phyloP scores from a whole-genome alignment of 37 sponge, comb jelly and placozoan species.

The Spongilla lacustris region DNA sequence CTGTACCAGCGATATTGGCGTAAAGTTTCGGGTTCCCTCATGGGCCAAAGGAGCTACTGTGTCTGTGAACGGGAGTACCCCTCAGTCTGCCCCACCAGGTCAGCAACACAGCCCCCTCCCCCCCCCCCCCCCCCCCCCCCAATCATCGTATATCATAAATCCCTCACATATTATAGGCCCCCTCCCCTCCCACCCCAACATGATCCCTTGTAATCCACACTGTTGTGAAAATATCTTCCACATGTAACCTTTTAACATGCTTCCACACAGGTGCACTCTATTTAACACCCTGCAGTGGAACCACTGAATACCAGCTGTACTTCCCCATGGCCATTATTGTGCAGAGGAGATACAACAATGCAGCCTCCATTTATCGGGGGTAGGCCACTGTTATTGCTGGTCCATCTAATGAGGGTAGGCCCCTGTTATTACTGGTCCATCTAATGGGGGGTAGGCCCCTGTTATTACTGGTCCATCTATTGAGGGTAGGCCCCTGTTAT shows the following conservation, averaged over 20 bases:
- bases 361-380: slow-evolving; percentile 73
- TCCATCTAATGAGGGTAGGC: not conserved
- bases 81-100: slow-evolving; percentile 10
- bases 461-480: no score
- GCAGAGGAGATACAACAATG: slow-evolving; percentile 65
- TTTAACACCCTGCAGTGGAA: slow-evolving; percentile 9
- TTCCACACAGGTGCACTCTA: slow-evolving; percentile 42
- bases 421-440: no score
- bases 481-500: no score
- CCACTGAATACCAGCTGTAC: not conserved
- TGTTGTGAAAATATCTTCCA: no score
- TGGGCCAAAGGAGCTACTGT: slow-evolving; percentile 56
- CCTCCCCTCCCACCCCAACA: no score
- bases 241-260: no score
- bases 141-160: no score
- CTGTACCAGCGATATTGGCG: slow-evolving; percentile 6
- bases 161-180: no score
- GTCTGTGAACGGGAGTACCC: slow-evolving; percentile 11
- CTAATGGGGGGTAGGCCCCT: no score
- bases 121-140: not conserved
- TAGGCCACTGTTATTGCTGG: not conserved
- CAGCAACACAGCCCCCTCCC: not conserved
- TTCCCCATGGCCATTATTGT: slow-evolving; percentile 47
- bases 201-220: no score
- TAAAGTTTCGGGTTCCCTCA: slow-evolving; percentile 67